Base-by-base conservation (phyloP, 1,140 invertebrate genomes). In the Hirudo medicinalis region DNA sequence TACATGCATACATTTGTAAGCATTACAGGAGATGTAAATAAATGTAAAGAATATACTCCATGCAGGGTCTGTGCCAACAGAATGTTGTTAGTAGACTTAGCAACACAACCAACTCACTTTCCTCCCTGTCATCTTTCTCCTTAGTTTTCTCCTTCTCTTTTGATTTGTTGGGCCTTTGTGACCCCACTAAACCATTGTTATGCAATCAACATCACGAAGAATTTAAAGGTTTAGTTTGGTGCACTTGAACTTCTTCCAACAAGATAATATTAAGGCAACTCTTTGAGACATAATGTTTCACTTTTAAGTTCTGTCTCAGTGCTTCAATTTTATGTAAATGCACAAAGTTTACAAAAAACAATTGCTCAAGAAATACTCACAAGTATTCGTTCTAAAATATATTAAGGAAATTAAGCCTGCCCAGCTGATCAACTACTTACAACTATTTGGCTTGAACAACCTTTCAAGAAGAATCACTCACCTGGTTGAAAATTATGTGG, bases 51-150 rank as follows among this genome's bases (percentile, higher is more conserved):
- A 49, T 49, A 19, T 40, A 17, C 69, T 54, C 53, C 27, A 22
- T 29, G 40, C n/a, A 36, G 67, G 25, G n/a, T 68, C 67, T 63
- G 22, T 32, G 29, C 60, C 22, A 32, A 25, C 22, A 32, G 22
- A 63, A 63, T 20, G 60, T 27, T 20, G 60, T 25, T 25, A 27
- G 22, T 63, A 32, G 29, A 25, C 29, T 49, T 13, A 49, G 19
- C 57, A 63, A 32, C 29, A 43, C 27, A 32, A 68, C 67, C 27
- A 22, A 54, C 69, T 70, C 53, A 70, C 69, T 70, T 36, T 70
- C 69, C n/a, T 70, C 69, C 40, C 69, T 49, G 22, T 70, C 69
- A 27, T 70, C 69, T 54, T 70, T 70, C 49, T 70, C 69, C 43
- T 70, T 70, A 53, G 36, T 49, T 49, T 70, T 70, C 29, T 70